A percentile compares a stretch with the other conserved stretches of the same genome.
phyloP scores from a whole-genome alignment of 2,888 invertebrate genomes.

The Leuctra nigra region DNA sequence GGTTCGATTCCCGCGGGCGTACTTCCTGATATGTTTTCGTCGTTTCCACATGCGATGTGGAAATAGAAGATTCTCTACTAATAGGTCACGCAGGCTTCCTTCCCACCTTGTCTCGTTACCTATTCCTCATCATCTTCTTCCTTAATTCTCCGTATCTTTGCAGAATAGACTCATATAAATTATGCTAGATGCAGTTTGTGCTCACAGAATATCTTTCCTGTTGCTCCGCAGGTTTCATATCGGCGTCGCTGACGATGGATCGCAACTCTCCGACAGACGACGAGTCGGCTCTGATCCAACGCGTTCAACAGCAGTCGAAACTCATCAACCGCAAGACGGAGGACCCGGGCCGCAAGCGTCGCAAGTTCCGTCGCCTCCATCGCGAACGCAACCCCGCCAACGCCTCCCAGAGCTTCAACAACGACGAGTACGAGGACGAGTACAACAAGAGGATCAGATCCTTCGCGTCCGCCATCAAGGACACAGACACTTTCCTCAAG shows the following conservation, averaged over 20 bases:
- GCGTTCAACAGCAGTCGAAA: not conserved
- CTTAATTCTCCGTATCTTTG: too few relatives aligned
- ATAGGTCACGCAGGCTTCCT: too few relatives aligned
- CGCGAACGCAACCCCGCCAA: not conserved
- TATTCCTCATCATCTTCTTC: too few relatives aligned
- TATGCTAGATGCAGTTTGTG: too few relatives aligned
- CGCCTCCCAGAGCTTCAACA: not conserved
- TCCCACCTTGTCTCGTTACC: too few relatives aligned
- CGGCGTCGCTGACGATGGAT: not conserved
- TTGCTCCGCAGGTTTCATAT: not conserved
- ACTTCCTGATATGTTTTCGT: too few relatives aligned
- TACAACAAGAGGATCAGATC: slow-evolving; percentile 6
- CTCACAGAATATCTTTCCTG: too few relatives aligned
- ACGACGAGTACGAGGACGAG: not conserved
- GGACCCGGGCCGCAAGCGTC: not conserved
- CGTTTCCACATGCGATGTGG: too few relatives aligned
- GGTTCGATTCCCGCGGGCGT: too few relatives aligned
- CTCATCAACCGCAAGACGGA: not conserved
- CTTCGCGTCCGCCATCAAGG: slow-evolving; percentile 20
- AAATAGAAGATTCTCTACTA: too few relatives aligned
- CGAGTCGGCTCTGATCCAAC: not conserved
- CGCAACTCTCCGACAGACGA: not conserved
- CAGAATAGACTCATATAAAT: too few relatives aligned
- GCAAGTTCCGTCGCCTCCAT: slow-evolving; percentile 2
- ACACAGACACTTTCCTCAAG: slow-evolving; percentile 16